Evolutionary conservation across 1,140 invertebrate genomes (phyloP), one percentile per base, ranked within the genome.

Genomic region (Bombus difficillimus): DNA sequence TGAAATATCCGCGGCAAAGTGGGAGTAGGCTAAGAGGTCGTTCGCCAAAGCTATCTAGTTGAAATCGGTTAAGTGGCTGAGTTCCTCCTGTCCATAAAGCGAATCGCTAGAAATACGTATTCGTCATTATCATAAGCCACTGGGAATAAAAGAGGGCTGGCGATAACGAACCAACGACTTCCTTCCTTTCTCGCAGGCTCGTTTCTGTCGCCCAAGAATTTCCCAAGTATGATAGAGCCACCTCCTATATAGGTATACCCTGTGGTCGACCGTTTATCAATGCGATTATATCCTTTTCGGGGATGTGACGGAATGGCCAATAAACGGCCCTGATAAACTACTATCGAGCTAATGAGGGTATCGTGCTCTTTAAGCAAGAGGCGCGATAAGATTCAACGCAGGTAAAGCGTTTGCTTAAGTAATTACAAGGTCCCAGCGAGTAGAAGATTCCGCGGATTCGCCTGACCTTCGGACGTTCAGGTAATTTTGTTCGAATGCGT

Each of bases 41-140:
- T 15, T 68, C 22, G 28, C 32, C 41, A 37, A n/a, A 28, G 34
- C 43, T 71, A 39, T 80, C 66, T 47, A 41, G 78, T 15, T 25
- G 53, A 74, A 74, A 82, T 74, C 69, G 62, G 69, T 74, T 47
- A 82, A 47, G 22, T 43, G 43, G 66, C 39, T 5, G 43, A 32
- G 79, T 57, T 62, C 59, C 66, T 64, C 32, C 34, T 41, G 39
- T 25, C 32, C 64, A 37, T 71, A 73, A 87, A 88, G 47, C 59
- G 62, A 87, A 79, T 83, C 62, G 68, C 57, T 62, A 39, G 74
- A 39, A 74, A 83, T 83, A 87, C 79, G 68, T 57, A 59, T 75
- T 28, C 66, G 47, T 84, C 87, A 47, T 88, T 88, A 88, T 80
- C 86, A 85, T 88, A 88, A 87, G 81, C 86, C n/a, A 34, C 28